phyloP scores from a whole-genome alignment of 1,140 invertebrate species.

The Plodia interpunctella region DNA sequence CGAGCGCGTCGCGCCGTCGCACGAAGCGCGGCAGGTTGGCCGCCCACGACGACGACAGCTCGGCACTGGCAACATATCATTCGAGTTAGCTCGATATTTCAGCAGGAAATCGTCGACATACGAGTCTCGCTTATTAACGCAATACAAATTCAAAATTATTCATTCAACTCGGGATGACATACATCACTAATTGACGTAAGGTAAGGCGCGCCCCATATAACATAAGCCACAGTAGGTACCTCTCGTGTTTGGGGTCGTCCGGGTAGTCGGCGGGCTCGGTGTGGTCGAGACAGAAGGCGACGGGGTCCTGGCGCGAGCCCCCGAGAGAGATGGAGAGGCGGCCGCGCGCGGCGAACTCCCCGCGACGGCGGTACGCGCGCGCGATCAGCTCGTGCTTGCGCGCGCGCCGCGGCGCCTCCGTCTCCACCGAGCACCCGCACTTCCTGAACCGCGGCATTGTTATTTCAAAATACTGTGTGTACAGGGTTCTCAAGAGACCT shows the following conservation, averaged over 20 bases:
- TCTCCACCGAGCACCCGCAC: constrained; percentile 83
- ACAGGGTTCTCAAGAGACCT: no score
- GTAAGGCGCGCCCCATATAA: no score
- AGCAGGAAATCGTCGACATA: no score
- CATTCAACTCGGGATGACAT: no score
- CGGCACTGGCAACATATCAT: constrained; percentile 58
- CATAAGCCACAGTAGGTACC: constrained; percentile 24
- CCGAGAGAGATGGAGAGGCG: constrained; percentile 91
- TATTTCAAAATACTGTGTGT: no score
- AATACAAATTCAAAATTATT: no score
- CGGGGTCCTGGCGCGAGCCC: constrained; percentile 92
- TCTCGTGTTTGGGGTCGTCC: constrained; percentile 61
- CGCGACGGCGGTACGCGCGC: constrained; percentile 91
- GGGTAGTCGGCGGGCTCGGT: constrained; percentile 54
- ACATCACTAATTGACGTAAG: no score
- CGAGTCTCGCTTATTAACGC: no score
- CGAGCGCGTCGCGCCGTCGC: constrained; percentile 86
- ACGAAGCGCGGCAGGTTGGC: constrained; percentile 92
- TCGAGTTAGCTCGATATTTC: no score
- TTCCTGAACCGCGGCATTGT: constrained; percentile 62
- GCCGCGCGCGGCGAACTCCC: constrained; percentile 88
- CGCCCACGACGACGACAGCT: constrained; percentile 88
- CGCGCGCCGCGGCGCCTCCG: constrained; percentile 74
- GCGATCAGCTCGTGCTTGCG: constrained; percentile 95
- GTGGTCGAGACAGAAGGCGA: constrained; percentile 89